A percentile compares a stretch with the other conserved stretches of the same genome.
Conservation (phyloP, 1,140 invertebrate species). For the Anoplophora glabripennis region DNA sequence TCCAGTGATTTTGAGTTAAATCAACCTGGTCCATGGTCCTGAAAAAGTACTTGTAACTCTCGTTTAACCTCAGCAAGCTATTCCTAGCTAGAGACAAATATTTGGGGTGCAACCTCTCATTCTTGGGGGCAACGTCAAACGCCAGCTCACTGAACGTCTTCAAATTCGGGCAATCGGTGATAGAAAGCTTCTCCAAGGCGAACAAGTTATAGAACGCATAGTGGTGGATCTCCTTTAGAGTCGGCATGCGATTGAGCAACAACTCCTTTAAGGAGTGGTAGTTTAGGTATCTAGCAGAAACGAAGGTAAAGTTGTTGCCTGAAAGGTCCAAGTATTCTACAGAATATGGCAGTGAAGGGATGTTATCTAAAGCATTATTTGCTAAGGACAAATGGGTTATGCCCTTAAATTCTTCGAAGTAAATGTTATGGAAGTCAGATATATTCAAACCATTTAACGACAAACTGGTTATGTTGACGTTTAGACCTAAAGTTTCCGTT, state of each 20-base stretch:
- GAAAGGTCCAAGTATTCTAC: conserved; percentile 44
- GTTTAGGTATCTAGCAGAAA: conserved; percentile 37
- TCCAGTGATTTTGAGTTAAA: conserved; percentile 42
- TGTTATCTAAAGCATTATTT: conserved; percentile 38
- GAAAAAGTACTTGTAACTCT: conserved; percentile 39
- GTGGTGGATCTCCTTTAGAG: conserved; percentile 34
- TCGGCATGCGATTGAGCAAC: conserved; percentile 39
- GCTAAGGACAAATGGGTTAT: conserved; percentile 34
- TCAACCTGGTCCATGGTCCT: conserved; percentile 36
- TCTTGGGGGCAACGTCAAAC: conserved; percentile 39
- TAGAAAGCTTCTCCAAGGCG: conserved; percentile 37
- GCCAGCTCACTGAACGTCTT: conserved; percentile 38
- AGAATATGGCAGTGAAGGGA: conserved; percentile 35
- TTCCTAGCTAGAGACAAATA: conserved; percentile 39
- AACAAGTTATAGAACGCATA: conserved; percentile 46
- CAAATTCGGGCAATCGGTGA: conserved; percentile 40
- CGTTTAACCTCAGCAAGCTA: conserved; percentile 38
- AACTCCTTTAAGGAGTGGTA: conserved; percentile 39
- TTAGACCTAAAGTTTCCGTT: conserved; percentile 25
- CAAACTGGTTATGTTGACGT: conserved; percentile 30
- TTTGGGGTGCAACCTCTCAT: conserved; percentile 28
- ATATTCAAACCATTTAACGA: conserved; percentile 36
- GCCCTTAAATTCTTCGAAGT: conserved; percentile 30
- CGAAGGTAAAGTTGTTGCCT: conserved; percentile 35
- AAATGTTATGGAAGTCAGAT: conserved; percentile 25